Conservation (phyloP, 2,888 invertebrate genomes). For the Hedychridium roseum region DNA sequence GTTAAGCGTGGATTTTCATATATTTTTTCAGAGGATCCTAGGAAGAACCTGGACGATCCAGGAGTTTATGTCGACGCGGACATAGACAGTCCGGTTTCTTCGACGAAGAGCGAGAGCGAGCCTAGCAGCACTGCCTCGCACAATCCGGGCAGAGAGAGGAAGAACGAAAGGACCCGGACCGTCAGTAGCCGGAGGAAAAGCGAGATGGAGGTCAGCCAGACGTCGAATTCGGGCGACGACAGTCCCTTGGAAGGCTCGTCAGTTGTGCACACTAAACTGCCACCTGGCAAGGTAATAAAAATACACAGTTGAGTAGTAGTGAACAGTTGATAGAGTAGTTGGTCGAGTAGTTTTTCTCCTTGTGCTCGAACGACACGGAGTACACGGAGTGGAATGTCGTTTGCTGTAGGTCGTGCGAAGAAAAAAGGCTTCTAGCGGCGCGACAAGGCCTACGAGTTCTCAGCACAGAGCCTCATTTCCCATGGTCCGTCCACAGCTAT, state of each 20-base stretch:
- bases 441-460: slow-evolving; percentile 60
- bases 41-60: slow-evolving; percentile 37
- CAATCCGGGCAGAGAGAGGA: slow-evolving; percentile 19
- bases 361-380: neutral
- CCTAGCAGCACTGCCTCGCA: slow-evolving; percentile 12
- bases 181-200: slow-evolving; percentile 40
- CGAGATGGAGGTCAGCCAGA: slow-evolving; percentile 58
- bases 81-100: slow-evolving; percentile 35
- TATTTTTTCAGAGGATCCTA: slow-evolving; percentile 22
- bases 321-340: neutral
- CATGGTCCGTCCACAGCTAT: slow-evolving; percentile 67
- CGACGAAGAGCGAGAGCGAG: slow-evolving; percentile 34
- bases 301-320: neutral
- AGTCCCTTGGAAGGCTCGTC: slow-evolving; percentile 70
- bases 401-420: slow-evolving; percentile 70
- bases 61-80: slow-evolving; percentile 30
- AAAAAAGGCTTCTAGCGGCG: slow-evolving; percentile 63
- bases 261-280: slow-evolving; percentile 72
- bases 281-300: slow-evolving; percentile 77
- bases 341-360: slow-evolving; percentile 1
- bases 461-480: slow-evolving; percentile 74
- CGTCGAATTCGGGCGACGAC: slow-evolving; percentile 66
- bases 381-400: neutral
- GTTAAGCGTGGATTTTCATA: too few species aligned
- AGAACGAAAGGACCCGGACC: slow-evolving; percentile 19